Base-by-base conservation (phyloP, 1,140 invertebrate genomes). In the Melipona quadrifasciata region DNA sequence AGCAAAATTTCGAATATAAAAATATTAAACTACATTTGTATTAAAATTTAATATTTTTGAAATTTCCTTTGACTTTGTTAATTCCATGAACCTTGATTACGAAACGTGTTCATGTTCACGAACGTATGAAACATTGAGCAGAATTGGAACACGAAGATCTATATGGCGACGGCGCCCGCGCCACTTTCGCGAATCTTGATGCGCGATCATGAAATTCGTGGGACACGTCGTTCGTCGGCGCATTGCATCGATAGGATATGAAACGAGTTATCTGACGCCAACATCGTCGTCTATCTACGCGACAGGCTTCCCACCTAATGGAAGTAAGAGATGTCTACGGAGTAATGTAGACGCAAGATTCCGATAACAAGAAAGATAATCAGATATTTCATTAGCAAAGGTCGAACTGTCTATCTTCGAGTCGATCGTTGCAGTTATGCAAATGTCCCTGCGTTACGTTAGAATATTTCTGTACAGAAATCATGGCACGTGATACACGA, bases 161-260 rank as follows among this genome's bases (percentile, higher is more conserved):
- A 53, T 68, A 51, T 68, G 65, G 24, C 39, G 77, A 79, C 57
- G 65, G 77, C 65, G 51, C 51, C 77, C 51, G 77, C 51, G 57
- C 65, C 64, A 68, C 57, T 79, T 68, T 53, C 21, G 27, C 51
- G 64, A 55, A 34, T 68, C 77, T 79, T 12, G 39, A 67, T 24
- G 73, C 21, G 1, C 61, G 14, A 24, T 31, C 61, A 14, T 4
- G 51, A 27, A 51, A 31, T 24, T 68, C 77, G n/a, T 27, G 0
- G 5, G 19, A 31, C n/a, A 64, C 61, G 47, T 27, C 24, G 21
- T 53, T 64, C 39, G 14, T 57, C 6, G 47, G 72, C 11, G 31
- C 1, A 55, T 6, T 39, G 65, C 53, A 47, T 58, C 74, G 74
- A 76, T 39, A 11, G 74, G 21, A 61, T 19, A 76, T 47, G 74